These are phyloP conservation scores for Clarias pachynema DNA, from an alignment of 2,797 vertebrate genomes.

Conservation along the genomic window DNA sequence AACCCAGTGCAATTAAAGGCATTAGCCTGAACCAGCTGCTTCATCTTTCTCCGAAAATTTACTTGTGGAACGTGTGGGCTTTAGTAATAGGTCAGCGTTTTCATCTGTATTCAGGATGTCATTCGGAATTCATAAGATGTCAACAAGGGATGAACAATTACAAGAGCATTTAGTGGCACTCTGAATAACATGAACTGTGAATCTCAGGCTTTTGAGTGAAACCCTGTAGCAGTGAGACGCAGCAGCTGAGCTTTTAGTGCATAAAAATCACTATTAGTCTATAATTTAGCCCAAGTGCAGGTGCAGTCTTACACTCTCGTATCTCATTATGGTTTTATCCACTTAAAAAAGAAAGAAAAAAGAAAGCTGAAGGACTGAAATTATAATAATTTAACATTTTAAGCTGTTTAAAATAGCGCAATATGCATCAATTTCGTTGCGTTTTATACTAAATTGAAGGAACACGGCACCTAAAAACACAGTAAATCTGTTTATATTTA, in stretches of 20 bases:
- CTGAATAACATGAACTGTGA: conserved; percentile 3
- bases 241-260: conserved; percentile 22
- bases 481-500: not conserved
- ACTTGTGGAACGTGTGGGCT: conserved; percentile 11
- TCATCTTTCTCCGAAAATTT: conserved; percentile 41
- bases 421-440: not conserved
- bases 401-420: not conserved
- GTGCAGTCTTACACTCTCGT: not conserved
- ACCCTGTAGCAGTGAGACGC: conserved; percentile 11
- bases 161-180: conserved; percentile 16
- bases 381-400: not conserved
- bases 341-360: not conserved
- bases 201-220: conserved; percentile 20
- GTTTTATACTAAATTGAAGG: not conserved
- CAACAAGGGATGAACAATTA: conserved; percentile 12
- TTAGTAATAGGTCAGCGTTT: conserved; percentile 37
- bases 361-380: not conserved
- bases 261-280: conserved; percentile 15
- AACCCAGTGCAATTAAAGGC: conserved; percentile 50
- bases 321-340: not conserved
- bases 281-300: conserved; percentile 15
- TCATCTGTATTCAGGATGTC: conserved; percentile 25
- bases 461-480: too few species aligned
- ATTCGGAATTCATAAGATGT: conserved; percentile 44
- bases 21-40: conserved; percentile 57